Evolutionary conservation across 2,888 invertebrate species (phyloP).

Genomic region (Idaea biselata): DNA sequence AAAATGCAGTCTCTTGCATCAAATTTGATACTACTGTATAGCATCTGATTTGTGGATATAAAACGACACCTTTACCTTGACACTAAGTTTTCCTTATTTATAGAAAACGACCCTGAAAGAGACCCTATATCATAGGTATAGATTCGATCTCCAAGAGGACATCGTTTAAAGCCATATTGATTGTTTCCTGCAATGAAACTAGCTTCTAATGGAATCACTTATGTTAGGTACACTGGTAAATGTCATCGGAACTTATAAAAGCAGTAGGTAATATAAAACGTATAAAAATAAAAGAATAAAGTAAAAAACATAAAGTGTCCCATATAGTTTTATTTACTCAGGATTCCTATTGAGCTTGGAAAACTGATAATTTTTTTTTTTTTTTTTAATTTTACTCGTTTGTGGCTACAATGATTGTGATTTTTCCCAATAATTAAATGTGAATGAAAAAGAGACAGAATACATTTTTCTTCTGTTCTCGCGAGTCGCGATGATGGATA

Average conservation of each 20-base stretch:
- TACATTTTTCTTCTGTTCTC: no score
- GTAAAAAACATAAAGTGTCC: not conserved
- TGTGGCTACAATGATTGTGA: no score
- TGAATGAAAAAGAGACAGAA: no score
- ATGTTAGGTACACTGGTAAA: slow-evolving; percentile 5
- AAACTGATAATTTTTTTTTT: no score
- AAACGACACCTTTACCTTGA: slow-evolving; percentile 60
- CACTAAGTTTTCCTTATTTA: slow-evolving; percentile 65
- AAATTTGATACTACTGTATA: slow-evolving; percentile 30
- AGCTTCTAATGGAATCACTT: slow-evolving; percentile 15
- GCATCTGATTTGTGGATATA: slow-evolving; percentile 34
- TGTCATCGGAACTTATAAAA: not conserved
- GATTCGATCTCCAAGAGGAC: slow-evolving; percentile 34
- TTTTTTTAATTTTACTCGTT: no score
- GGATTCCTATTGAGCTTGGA: no score
- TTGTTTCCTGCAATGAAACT: slow-evolving; percentile 23
- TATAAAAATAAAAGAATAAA: not conserved
- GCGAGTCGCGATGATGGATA: no score
- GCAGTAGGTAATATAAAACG: not conserved
- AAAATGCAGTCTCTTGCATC: not conserved
- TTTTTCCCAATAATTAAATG: no score
- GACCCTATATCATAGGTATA: slow-evolving; percentile 47
- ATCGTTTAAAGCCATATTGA: slow-evolving; percentile 27
- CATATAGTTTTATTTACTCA: not conserved
- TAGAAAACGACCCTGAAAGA: slow-evolving; percentile 51